Evolutionary conservation across 2,113 vertebrate genomes (phyloP), one percentile per base, ranked within the genome.

Genomic region (Cynoglossus semilaevis): DNA sequence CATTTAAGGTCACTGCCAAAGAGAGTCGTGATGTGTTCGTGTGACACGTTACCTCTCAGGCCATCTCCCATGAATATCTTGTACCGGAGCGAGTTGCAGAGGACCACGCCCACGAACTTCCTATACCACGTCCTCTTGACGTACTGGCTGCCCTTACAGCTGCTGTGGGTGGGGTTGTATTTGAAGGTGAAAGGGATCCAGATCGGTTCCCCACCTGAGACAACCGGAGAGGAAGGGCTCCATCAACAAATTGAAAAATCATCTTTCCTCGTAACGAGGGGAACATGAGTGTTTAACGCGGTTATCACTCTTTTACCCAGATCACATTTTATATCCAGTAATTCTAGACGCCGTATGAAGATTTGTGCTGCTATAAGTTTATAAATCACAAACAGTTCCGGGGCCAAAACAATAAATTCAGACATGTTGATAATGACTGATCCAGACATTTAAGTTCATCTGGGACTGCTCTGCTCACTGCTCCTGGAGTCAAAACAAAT

Each of bases 61-160:
- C 93, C 92, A 64, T 99, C 94, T 44, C 94, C 95, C 88, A 99
- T 95, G 83, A 97, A 99, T 88, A 99, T 99, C 84, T 99, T 99
- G 82, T 99, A 99, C 76, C 97, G 88, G 70, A 99, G 88, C 1
- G 97, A 99, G 80, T 99, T 99, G 47, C 97, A 99, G 70, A 99
- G 93, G 63, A 96, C 91, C 35, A 99, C 96, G 5, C 97, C 97
- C 36, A 99, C 97, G 72, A 99, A 98, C 81, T 99, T 99, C 68
- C 88, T 89, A 81, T 99, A 99, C 97, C 97, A 99, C 0, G 97
- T 99, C 58, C 97, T 86, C 82, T 99, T 99, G 79, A 99, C 97
- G 0, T 92, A 99, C 55, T 99, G 96, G 72, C 95, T 95, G 57
- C 97, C 97, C 5, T 90, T 92, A 84, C 97, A 99, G 50, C 93